Evolutionary conservation across 1,140 invertebrate species (phyloP).

Genomic region (Macrotrachela quadricornifera): DNA sequence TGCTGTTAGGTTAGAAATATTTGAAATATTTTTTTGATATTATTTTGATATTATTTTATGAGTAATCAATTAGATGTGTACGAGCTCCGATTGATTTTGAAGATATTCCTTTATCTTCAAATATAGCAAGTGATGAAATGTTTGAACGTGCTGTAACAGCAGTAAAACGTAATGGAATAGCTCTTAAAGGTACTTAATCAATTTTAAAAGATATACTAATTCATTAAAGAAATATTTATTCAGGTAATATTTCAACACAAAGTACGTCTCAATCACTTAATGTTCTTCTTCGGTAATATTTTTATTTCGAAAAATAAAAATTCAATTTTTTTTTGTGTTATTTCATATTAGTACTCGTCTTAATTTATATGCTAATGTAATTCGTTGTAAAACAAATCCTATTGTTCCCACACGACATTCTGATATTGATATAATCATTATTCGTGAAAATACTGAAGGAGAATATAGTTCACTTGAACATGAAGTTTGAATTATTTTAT

Average conservation of each 20-base stretch:
- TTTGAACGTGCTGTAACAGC: slow-evolving; percentile 1
- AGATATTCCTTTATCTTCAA: slow-evolving; percentile 15
- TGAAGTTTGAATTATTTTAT: too few relatives aligned
- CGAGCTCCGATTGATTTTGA: slow-evolving; percentile 36
- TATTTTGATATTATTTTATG: too few relatives aligned
- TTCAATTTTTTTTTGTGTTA: background rate
- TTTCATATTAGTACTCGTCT: slow-evolving; percentile 41
- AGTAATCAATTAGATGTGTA: slow-evolving; percentile 28
- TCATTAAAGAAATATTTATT: too few relatives aligned
- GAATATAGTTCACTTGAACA: too few relatives aligned
- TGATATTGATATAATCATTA: slow-evolving; percentile 82
- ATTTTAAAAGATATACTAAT: too few relatives aligned
- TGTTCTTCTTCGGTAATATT: too few relatives aligned
- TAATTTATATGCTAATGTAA: slow-evolving; percentile 91
- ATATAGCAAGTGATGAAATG: background rate
- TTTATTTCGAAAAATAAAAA: too few relatives aligned
- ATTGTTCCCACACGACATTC: slow-evolving; percentile 69
- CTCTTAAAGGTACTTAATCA: slow-evolving; percentile 1
- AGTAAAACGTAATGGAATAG: slow-evolving; percentile 4
- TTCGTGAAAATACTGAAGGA: slow-evolving; percentile 85
- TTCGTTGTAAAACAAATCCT: slow-evolving; percentile 74
- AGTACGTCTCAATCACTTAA: too few relatives aligned
- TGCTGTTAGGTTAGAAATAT: slow-evolving; percentile 40
- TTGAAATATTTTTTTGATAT: background rate
- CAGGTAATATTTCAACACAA: too few relatives aligned